Conservation (phyloP, 2,888 invertebrate genomes). For the Ormyrus nitidulus region DNA sequence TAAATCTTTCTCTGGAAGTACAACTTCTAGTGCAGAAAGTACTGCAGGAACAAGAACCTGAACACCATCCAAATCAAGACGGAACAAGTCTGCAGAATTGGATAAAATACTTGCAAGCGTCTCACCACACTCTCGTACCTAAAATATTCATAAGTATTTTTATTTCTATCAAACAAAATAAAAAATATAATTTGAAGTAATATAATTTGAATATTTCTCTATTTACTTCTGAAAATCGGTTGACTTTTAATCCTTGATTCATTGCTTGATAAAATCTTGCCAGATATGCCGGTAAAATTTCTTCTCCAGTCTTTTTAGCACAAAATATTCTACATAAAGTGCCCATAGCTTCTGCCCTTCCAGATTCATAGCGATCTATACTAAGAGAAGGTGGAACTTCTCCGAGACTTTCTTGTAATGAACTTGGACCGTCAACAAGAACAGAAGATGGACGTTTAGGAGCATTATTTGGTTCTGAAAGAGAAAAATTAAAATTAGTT, state of each 20-base stretch:
- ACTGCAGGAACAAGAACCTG: conserved; percentile 93
- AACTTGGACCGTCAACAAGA: conserved; percentile 82
- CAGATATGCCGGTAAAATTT: conserved; percentile 93
- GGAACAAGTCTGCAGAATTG: conserved; percentile 91
- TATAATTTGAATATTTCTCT: too few relatives aligned
- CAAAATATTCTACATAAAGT: conserved; percentile 97
- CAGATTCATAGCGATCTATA: conserved; percentile 87
- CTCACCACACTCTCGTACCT: conserved; percentile 82
- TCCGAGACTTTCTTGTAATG: conserved; percentile 79
- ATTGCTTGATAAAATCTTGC: conserved; percentile 95
- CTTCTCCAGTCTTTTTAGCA: conserved; percentile 95
- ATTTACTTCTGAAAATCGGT: conserved; percentile 71
- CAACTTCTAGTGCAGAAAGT: conserved; percentile 92
- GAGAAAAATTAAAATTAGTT: conserved; percentile 8
- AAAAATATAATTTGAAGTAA: not conserved
- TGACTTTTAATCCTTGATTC: conserved; percentile 88
- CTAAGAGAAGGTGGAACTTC: conserved; percentile 84
- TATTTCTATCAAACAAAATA: not conserved
- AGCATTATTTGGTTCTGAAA: conserved; percentile 71
- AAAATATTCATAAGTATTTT: conserved; percentile 40
- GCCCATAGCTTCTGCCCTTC: conserved; percentile 96
- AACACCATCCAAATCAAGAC: conserved; percentile 93
- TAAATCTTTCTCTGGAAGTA: conserved; percentile 90
- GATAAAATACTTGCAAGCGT: conserved; percentile 91
- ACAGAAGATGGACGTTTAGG: conserved; percentile 82